Base-by-base conservation (phyloP, 2,888 invertebrate genomes). In the Latrodectus hesperus region DNA sequence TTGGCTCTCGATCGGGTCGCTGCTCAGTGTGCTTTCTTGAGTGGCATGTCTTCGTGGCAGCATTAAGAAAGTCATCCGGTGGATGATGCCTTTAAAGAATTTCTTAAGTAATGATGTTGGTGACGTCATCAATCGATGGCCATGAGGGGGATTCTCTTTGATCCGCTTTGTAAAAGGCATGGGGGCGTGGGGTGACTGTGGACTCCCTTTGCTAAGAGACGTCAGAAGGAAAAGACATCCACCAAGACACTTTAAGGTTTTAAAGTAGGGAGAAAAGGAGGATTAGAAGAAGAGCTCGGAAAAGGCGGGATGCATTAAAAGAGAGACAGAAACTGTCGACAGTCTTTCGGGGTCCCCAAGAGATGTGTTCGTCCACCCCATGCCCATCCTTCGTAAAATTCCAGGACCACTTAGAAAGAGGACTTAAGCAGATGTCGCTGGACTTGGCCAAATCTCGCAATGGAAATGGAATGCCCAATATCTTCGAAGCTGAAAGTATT, bases 71-170 rank as follows among this genome's bases (percentile, higher is more conserved):
- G 81, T 76, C 81, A 81, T 81, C 86, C 72, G 65, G 49, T 22
- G 81, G 81, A 87, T 82, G 81, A 81, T 77, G 81, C 86, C 72
- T 76, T 81, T 81, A 81, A 84, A 86, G 81, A 80, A 87, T 87
- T 87, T 87, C 86, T 80, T 87, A 87, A 87, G 86, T 87, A 87
- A 87, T 87, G 86, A 87, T 81, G 81, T 80, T 67, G 77, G 73
- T 75, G 70, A 75, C 80, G 80, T 80, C 81, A 81, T 64, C 22
- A 72, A 81, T 81, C 81, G 81, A 81, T 81, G 70, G 65, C 71
- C 14, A 65, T 70, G 67, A 70, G 55, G 72, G 55, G 55, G 12
- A 16, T 60, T 16, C 14, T 60, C 60, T 60, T 60, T 60, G 60
- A 60, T 60, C 72, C 49, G 49, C 76, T 65, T 49, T 70, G 38